Conservation (phyloP, 1,140 invertebrate genomes). For the Chionoecetes opilio region DNA sequence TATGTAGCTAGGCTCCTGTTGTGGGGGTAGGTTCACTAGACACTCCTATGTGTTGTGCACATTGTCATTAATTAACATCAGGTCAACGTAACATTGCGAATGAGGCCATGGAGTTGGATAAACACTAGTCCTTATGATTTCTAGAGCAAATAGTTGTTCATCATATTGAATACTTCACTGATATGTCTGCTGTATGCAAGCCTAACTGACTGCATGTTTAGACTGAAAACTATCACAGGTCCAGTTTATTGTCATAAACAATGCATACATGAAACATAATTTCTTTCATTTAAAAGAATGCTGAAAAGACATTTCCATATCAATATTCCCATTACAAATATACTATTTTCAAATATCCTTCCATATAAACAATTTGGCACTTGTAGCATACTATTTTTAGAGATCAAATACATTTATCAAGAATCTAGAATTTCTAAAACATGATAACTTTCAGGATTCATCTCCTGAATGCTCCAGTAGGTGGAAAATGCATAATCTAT, state of each 20-base stretch:
- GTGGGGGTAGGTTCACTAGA: neutral
- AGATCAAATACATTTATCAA: neutral
- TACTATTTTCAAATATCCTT: neutral
- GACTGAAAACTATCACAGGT: slow-evolving; percentile 7
- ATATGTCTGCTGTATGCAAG: neutral
- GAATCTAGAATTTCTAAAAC: neutral
- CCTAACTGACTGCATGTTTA: neutral
- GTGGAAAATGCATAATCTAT: neutral
- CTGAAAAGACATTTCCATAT: neutral
- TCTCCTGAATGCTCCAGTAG: neutral
- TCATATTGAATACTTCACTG: neutral
- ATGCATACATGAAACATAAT: neutral
- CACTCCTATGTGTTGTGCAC: neutral
- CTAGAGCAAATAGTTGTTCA: neutral
- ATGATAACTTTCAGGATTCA: neutral
- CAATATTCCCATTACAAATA: neutral
- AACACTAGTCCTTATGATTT: neutral
- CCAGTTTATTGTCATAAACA: neutral
- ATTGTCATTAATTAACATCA: neutral
- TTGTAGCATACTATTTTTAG: neutral
- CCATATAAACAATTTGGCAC: neutral
- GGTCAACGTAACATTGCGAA: neutral
- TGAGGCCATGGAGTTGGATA: neutral
- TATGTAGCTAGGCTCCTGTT: neutral
- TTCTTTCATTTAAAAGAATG: neutral